Percentiles rank a stretch among this genome's conserved stretches.
Conservation (phyloP, 2,113 vertebrate species). For the Tragulus kanchil region DNA sequence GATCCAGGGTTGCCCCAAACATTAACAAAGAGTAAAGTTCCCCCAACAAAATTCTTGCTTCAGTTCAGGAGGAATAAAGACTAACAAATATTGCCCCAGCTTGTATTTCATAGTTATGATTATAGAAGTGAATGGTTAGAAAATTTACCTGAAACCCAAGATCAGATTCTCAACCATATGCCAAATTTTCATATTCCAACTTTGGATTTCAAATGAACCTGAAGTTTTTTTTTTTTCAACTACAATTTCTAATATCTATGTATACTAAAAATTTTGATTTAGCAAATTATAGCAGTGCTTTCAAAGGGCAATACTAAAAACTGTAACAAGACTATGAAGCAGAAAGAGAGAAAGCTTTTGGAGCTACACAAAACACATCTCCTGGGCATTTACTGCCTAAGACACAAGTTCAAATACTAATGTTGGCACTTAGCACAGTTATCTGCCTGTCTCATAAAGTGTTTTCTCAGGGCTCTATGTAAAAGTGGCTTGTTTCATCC, state of each 20-base stretch:
- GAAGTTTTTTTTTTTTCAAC: too few relatives aligned
- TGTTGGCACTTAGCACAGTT: not conserved
- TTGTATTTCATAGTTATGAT: not conserved
- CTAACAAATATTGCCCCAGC: not conserved
- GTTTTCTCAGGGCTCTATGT: not conserved
- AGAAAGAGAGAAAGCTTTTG: not conserved
- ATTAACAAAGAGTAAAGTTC: not conserved
- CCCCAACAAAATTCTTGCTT: not conserved
- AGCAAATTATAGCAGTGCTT: not conserved
- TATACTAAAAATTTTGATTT: not conserved
- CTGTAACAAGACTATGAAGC: not conserved
- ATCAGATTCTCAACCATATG: not conserved
- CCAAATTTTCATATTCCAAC: not conserved
- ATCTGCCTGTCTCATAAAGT: not conserved
- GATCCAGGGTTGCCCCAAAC: not conserved
- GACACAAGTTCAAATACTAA: not conserved
- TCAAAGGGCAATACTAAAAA: constrained; percentile 23
- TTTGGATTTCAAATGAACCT: not conserved
- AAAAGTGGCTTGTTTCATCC: not conserved
- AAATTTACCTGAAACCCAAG: not conserved
- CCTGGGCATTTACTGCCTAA: not conserved
- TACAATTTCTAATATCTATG: not conserved
- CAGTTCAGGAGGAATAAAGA: not conserved
- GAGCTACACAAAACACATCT: not conserved
- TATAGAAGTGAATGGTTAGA: not conserved